A percentile compares a stretch with the other conserved stretches of the same genome.
phyloP scores from a whole-genome alignment of 2,888 invertebrate species.

The Philonicus albiceps region DNA sequence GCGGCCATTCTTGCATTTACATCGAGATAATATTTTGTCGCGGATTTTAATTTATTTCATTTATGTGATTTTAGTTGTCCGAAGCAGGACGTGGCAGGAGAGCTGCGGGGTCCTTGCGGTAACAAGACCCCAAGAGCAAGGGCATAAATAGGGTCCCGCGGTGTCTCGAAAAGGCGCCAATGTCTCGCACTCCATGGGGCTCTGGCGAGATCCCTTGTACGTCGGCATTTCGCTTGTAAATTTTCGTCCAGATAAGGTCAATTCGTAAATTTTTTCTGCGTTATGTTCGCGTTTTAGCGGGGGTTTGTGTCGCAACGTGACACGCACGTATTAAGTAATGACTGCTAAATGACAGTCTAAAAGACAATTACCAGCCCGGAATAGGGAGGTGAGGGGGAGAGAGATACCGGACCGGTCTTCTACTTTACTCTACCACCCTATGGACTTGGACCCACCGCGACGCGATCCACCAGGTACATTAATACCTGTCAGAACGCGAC shows the following conservation, averaged over 20 bases:
- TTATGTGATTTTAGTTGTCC: slow-evolving; percentile 41
- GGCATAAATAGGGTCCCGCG: slow-evolving; percentile 39
- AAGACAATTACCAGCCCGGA: slow-evolving; percentile 28
- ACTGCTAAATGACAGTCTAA: slow-evolving; percentile 35
- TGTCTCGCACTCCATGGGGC: slow-evolving; percentile 45
- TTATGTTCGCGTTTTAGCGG: background rate
- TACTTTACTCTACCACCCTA: background rate
- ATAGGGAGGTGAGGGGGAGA: too few relatives aligned
- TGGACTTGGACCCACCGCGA: slow-evolving; percentile 14
- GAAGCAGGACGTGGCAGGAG: background rate
- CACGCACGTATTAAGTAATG: slow-evolving; percentile 39
- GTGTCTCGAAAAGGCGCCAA: slow-evolving; percentile 45
- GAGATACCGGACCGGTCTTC: background rate
- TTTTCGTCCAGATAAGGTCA: slow-evolving; percentile 35
- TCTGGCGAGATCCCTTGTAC: slow-evolving; percentile 26
- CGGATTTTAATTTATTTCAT: slow-evolving; percentile 45
- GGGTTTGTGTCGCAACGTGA: slow-evolving; percentile 32
- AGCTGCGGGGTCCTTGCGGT: background rate
- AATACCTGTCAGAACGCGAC: slow-evolving; percentile 27
- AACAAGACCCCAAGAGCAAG: slow-evolving; percentile 17
- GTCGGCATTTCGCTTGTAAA: slow-evolving; percentile 34
- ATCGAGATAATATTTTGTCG: slow-evolving; percentile 46
- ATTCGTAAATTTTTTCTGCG: background rate
- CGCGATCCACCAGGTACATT: background rate
- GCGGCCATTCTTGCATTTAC: slow-evolving; percentile 34